Base-by-base conservation (phyloP, 92 coral and sea anemone genomes). In the Bergia puertoricense region DNA sequence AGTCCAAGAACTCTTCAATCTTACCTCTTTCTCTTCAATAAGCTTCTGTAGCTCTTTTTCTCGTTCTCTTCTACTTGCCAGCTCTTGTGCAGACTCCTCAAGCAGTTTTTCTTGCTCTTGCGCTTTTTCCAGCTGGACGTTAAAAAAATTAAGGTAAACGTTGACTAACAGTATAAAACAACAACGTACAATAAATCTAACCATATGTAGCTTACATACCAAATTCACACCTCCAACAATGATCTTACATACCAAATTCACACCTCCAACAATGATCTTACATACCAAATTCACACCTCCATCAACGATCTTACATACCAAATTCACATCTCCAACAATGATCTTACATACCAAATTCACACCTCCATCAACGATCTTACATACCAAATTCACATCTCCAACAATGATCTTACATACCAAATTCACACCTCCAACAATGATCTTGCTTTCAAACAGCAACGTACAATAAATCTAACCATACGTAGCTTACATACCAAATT, bases 11-110 rank as follows among this genome's bases (percentile, higher is more conserved):
- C 5, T 36, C 5, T 22, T 38, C 57, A 41, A 40, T 5, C 88
- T 13, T n/a, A 96, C 99, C 99, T 97, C 99, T 86, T 97, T 97
- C 81, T 97, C 98, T 41, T 95, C 96, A 81, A 97, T 97, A 42
- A 94, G 96, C 89, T 97, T 95, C 85, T 97, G 98, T 39, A 97
- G 94, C 81, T 97, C 92, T 37, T 89, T 90, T 76, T 95, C 98
- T 85, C 96, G 90, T 86, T 94, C 96, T 85, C 95, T 93, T 68
- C 99, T 90, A 74, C 91, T 96, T 74, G 97, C 89, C 40, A 97
- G 90, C 88, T 97, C 99, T 88, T 94, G 94, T 37, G 99, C 99
- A 81, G 99, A 97, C 87, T 94, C 96, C 15, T 97, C 99, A 74
- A 97, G 85, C 37, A 97, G 93, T 16, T 86, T 59, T 81, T 95